Evolutionary conservation across 2,113 vertebrate species (phyloP).

Genomic region (Larimichthys polyactis): DNA sequence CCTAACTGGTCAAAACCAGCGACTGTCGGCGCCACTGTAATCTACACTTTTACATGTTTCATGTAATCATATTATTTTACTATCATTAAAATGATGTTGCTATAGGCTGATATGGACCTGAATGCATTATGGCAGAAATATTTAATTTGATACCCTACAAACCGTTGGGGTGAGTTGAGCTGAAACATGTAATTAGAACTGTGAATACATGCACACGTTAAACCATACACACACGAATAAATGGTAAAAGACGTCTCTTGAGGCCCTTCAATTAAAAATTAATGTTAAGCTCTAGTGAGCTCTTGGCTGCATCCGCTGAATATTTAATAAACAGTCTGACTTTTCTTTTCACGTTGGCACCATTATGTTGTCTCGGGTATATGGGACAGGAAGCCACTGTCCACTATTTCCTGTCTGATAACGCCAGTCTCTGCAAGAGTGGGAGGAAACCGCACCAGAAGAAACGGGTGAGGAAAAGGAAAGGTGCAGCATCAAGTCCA

Average conservation of each 20-base stretch:
- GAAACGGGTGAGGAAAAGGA: constrained; percentile 27
- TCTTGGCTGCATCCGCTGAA: constrained; percentile 65
- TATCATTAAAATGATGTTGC: not conserved
- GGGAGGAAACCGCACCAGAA: constrained; percentile 66
- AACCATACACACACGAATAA: constrained; percentile 34
- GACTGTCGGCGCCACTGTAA: not conserved
- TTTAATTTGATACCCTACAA: constrained; percentile 22
- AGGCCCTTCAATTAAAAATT: constrained; percentile 64
- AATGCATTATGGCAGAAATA: constrained; percentile 18
- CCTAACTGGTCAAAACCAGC: too few species aligned
- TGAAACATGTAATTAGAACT: constrained; percentile 28
- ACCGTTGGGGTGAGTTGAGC: not conserved
- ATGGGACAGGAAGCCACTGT: constrained; percentile 68
- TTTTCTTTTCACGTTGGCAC: constrained; percentile 54
- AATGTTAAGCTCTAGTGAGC: constrained; percentile 51
- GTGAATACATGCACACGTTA: constrained; percentile 15
- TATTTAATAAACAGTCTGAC: constrained; percentile 74
- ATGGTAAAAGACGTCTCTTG: constrained; percentile 26
- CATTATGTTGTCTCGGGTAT: constrained; percentile 51
- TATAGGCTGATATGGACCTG: constrained; percentile 19
- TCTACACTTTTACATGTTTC: constrained; percentile 10
- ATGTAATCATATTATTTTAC: not conserved
- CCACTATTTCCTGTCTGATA: constrained; percentile 75
- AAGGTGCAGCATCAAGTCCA: constrained; percentile 18
- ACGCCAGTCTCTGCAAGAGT: constrained; percentile 37